Conservation (phyloP, 2,888 invertebrate species). For the Coleophora flavipennella region DNA sequence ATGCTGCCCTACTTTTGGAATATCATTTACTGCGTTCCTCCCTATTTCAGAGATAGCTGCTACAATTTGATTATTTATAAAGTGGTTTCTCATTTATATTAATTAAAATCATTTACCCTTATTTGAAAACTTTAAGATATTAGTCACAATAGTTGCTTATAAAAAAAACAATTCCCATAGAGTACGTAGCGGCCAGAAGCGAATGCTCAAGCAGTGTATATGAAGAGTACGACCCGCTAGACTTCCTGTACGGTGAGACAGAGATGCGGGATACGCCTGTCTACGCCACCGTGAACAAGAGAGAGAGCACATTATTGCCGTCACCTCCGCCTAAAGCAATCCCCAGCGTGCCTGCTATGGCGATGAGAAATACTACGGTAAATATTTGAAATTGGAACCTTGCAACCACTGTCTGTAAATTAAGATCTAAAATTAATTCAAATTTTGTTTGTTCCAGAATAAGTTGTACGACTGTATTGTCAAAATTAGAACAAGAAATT, state of each 20-base stretch:
- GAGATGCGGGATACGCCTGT: constrained; percentile 59
- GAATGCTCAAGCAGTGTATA: constrained; percentile 62
- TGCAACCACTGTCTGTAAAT: too few species aligned
- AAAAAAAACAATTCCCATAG: constrained; percentile 20
- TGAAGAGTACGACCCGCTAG: constrained; percentile 65
- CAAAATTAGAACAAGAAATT: constrained; percentile 75
- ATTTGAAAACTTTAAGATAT: background rate
- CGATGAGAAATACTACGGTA: constrained; percentile 54
- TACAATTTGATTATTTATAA: too few species aligned
- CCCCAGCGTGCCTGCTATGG: constrained; percentile 46
- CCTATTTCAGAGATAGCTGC: too few species aligned
- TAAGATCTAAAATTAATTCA: too few species aligned
- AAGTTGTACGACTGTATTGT: constrained; percentile 82
- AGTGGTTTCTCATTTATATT: too few species aligned
- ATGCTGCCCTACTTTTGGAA: too few species aligned
- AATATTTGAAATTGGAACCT: constrained; percentile 17
- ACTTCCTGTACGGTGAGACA: constrained; percentile 65
- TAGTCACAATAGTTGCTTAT: background rate
- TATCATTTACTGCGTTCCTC: too few species aligned
- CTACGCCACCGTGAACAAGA: constrained; percentile 55
- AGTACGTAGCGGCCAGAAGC: constrained; percentile 47
- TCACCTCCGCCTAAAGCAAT: constrained; percentile 63
- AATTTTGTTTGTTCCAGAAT: constrained; percentile 51
- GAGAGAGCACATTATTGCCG: constrained; percentile 44
- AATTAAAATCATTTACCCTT: background rate